Base-by-base conservation (phyloP, 2,797 vertebrate species). In the Buceros bicornis region DNA sequence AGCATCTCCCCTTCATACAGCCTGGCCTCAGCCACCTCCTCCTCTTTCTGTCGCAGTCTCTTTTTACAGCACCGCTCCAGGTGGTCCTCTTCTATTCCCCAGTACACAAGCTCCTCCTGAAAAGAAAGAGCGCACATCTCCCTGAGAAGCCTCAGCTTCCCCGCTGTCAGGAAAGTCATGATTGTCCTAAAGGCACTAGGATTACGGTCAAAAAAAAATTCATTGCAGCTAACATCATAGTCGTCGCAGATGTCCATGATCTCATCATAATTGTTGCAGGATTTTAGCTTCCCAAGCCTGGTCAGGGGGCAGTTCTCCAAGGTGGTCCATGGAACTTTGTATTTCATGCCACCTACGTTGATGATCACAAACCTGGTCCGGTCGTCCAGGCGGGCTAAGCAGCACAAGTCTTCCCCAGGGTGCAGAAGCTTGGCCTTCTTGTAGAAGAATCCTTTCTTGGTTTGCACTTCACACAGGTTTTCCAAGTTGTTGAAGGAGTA, bases 151-250 rank as follows among this genome's bases (percentile, higher is more conserved):
- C 99, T 98, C 91, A 99, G 98, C 96, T 99, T 99, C 53, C 99
- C 99, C 2, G 99, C 99, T 3, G 98, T 98, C 97, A 99, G 96
- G 97, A 99, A 99, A n/a, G 98, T 99, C 97, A 99, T 99, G 22
- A 99, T 99, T 7, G 98, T 99, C 82, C 99, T 99, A 97, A 99
- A 99, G 93, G 99, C 99, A 87, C 98, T 98, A 29, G 99, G 99
- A 92, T 98, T 99, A 58, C 99, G 98, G 97, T 99, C 99, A 56
- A 99, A 99, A 98, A 99, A 99, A 96, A 99, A 99, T 97, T 99
- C 99, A 22, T 99, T 99, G 97, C 98, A 98, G 97, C 97, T 98
- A 65, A 98, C 98, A 33, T 99, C 99, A 21, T 99, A 99, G 97
- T 99, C 99, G 29, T 99, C 99, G 16, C 99, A 99, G 95, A 99